Percentiles rank a stretch among this genome's conserved stretches.
phyloP scores from a whole-genome alignment of 1,140 invertebrate genomes.

The Drosophila sp. region DNA sequence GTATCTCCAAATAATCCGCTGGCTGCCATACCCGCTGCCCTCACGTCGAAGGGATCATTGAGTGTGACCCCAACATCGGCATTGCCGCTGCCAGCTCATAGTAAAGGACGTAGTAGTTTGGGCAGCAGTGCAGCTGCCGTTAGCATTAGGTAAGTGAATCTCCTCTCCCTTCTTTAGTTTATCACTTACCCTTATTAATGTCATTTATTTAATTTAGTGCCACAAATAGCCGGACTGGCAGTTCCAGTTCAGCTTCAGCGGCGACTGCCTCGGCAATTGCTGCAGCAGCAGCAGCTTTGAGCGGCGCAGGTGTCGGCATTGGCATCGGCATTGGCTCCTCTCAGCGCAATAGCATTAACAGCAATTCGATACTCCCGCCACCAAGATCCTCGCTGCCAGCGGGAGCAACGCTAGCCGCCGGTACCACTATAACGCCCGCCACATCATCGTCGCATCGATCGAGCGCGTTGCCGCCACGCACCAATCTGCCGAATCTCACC shows the following conservation, averaged over 20 bases:
- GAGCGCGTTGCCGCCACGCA: slow-evolving; percentile 70
- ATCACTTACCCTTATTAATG: not conserved
- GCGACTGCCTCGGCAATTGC: slow-evolving; percentile 59
- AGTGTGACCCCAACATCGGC: slow-evolving; percentile 83
- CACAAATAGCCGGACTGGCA: slow-evolving; percentile 66
- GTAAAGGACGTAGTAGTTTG: slow-evolving; percentile 68
- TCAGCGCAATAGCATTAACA: slow-evolving; percentile 47
- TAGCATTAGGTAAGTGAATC: slow-evolving; percentile 65
- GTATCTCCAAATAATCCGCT: slow-evolving; percentile 79
- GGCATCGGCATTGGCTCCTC: slow-evolving; percentile 17
- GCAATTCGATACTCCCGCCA: slow-evolving; percentile 73
- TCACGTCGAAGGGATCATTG: slow-evolving; percentile 84
- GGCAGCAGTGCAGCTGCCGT: slow-evolving; percentile 65
- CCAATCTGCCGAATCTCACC: slow-evolving; percentile 84
- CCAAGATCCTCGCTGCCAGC: slow-evolving; percentile 84
- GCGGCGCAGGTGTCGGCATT: slow-evolving; percentile 9
- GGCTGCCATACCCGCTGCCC: slow-evolving; percentile 84
- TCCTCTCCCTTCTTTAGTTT: not conserved
- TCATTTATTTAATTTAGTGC: slow-evolving; percentile 37
- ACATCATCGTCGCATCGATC: slow-evolving; percentile 69
- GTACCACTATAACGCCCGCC: slow-evolving; percentile 75
- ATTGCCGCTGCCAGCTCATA: slow-evolving; percentile 84
- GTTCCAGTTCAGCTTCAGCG: slow-evolving; percentile 48
- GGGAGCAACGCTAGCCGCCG: slow-evolving; percentile 85
- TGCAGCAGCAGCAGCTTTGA: slow-evolving; percentile 54